phyloP scores from a whole-genome alignment of 2,888 invertebrate species.

The Diaperis boleti region DNA sequence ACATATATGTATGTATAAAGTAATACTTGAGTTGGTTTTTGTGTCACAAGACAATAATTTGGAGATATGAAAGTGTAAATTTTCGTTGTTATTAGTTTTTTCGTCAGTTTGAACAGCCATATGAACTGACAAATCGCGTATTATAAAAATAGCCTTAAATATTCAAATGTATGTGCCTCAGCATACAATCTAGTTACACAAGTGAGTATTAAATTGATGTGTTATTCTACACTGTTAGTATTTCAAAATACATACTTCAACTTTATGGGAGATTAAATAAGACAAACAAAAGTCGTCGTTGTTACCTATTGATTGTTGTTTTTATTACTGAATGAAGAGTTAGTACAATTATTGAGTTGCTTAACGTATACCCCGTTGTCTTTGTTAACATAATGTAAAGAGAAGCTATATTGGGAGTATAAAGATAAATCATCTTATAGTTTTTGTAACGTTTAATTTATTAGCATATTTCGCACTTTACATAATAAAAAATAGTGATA shows the following conservation, averaged over 20 bases:
- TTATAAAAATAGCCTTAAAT: conserved; percentile 36
- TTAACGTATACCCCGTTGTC: conserved; percentile 39
- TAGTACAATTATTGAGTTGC: conserved; percentile 42
- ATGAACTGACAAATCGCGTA: conserved; percentile 31
- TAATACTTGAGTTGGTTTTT: conserved; percentile 27
- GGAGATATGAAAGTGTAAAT: conserved; percentile 6
- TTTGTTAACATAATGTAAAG: conserved; percentile 38
- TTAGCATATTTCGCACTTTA: conserved; percentile 39
- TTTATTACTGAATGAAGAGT: conserved; percentile 18
- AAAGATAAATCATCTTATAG: conserved; percentile 31
- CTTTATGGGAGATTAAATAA: conserved; percentile 25
- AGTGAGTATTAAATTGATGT: conserved; percentile 41
- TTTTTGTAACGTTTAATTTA: conserved; percentile 38
- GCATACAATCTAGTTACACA: conserved; percentile 42
- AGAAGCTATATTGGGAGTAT: conserved; percentile 33
- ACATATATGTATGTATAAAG: conserved; percentile 35
- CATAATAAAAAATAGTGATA: conserved; percentile 37
- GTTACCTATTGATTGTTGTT: conserved; percentile 40
- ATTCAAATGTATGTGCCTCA: conserved; percentile 42
- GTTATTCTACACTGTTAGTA: conserved; percentile 36
- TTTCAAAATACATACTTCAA: conserved; percentile 21
- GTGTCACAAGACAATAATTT: conserved; percentile 42
- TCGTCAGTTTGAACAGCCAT: conserved; percentile 39
- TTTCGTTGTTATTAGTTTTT: conserved; percentile 14
- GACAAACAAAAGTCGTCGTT: conserved; percentile 34